Conservation (phyloP, 2,888 invertebrate species). For the Formica aserva region DNA sequence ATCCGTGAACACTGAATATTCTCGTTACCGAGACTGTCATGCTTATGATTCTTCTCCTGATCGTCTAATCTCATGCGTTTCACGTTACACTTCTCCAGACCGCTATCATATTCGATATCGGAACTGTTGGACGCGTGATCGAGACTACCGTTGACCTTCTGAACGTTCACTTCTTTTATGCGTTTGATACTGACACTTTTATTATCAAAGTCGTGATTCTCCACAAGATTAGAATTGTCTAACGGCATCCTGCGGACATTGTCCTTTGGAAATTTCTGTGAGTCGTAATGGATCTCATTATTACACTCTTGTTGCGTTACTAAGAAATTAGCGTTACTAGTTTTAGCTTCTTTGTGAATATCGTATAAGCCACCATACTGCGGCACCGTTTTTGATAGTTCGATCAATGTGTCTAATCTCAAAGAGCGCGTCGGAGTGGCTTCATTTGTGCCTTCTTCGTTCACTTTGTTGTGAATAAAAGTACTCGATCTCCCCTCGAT, state of each 20-base stretch:
- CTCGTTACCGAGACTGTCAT: conserved; percentile 76
- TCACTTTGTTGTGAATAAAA: conserved; percentile 82
- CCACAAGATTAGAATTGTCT: conserved; percentile 85
- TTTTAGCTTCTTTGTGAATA: conserved; percentile 88
- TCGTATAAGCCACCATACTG: conserved; percentile 85
- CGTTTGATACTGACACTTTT: conserved; percentile 85
- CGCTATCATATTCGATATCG: conserved; percentile 82
- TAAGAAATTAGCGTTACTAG: conserved; percentile 88
- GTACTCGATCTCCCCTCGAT: conserved; percentile 78
- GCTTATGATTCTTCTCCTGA: conserved; percentile 84
- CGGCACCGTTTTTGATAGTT: conserved; percentile 79
- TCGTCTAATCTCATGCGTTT: conserved; percentile 85
- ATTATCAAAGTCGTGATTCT: conserved; percentile 85
- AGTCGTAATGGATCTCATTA: conserved; percentile 87
- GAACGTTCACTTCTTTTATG: conserved; percentile 86
- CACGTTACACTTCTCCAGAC: conserved; percentile 84
- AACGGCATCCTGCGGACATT: conserved; percentile 85
- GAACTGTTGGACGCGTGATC: conserved; percentile 81
- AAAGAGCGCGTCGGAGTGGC: conserved; percentile 68
- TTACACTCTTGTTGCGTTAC: conserved; percentile 85
- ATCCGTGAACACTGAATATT: conserved; percentile 76
- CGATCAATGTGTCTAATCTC: conserved; percentile 72
- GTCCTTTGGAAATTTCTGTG: conserved; percentile 87
- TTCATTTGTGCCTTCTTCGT: conserved; percentile 73
- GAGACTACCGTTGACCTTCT: conserved; percentile 78